Conservation (phyloP, 2,888 invertebrate genomes). For the Muscina levida region DNA sequence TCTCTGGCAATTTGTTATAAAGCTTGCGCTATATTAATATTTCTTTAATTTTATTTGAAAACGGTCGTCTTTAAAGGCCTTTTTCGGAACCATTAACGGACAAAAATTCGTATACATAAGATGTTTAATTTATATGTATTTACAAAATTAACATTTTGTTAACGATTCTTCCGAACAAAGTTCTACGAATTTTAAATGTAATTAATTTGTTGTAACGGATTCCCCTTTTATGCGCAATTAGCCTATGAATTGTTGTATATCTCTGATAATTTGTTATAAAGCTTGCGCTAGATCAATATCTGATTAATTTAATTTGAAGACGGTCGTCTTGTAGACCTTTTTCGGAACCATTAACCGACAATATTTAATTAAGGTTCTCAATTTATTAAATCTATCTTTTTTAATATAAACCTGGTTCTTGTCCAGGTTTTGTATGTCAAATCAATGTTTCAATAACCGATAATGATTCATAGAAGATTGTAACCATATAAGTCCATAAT, state of each 20-base stretch:
- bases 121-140: neutral
- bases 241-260: constrained; percentile 61
- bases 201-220: too few relatives aligned
- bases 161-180: too few relatives aligned
- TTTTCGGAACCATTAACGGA: constrained; percentile 34
- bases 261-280: constrained; percentile 66
- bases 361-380: too few relatives aligned
- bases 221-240: constrained; percentile 38
- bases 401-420: too few relatives aligned
- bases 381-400: too few relatives aligned
- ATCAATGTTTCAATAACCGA: too few relatives aligned
- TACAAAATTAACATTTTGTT: neutral
- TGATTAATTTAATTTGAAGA: constrained; percentile 35
- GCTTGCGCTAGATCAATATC: constrained; percentile 63
- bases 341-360: constrained; percentile 33
- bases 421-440: too few relatives aligned
- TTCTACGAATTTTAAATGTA: too few relatives aligned
- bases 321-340: neutral
- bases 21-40: constrained; percentile 64
- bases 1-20: constrained; percentile 66
- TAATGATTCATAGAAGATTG: too few relatives aligned
- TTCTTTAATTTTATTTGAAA: constrained; percentile 30
- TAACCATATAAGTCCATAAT: too few relatives aligned
- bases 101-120: neutral
- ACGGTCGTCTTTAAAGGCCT: neutral